Conservation (phyloP, 2,113 vertebrate genomes). For the Ophthalmolycus amberensis region DNA sequence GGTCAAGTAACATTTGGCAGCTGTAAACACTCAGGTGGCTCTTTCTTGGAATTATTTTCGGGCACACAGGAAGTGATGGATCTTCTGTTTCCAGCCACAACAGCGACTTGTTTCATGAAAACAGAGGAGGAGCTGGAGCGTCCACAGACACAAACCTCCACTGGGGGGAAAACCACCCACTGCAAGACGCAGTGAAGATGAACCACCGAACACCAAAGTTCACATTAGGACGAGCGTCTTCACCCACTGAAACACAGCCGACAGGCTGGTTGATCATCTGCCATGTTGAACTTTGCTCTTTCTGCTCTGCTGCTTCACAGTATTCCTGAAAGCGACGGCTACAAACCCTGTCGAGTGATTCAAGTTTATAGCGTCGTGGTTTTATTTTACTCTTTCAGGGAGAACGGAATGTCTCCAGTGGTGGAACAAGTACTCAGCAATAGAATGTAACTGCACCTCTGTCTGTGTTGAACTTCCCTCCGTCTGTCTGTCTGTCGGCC, state of each 20-base stretch:
- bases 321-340: not conserved
- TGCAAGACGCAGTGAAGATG: not conserved
- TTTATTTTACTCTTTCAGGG: not conserved
- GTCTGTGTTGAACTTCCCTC: too few species aligned
- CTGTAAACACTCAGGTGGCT: not conserved
- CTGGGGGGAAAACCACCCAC: not conserved
- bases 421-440: not conserved
- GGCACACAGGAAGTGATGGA: constrained; percentile 17
- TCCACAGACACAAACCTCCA: not conserved
- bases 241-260: constrained; percentile 25
- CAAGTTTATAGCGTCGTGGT: not conserved
- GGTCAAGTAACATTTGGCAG: not conserved
- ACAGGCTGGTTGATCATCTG: constrained; percentile 30
- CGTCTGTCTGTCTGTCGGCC: too few species aligned
- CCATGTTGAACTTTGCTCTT: constrained; percentile 33
- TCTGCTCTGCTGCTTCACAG: not conserved
- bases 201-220: not conserved
- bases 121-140: not conserved
- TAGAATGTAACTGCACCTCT: too few species aligned
- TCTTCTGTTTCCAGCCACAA: constrained; percentile 26
- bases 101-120: not conserved
- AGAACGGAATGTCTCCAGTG: not conserved
- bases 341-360: not conserved
- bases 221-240: not conserved
- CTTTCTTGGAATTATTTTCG: constrained; percentile 14